phyloP scores from a whole-genome alignment of 2,113 vertebrate genomes.

The Hippolais icterina region DNA sequence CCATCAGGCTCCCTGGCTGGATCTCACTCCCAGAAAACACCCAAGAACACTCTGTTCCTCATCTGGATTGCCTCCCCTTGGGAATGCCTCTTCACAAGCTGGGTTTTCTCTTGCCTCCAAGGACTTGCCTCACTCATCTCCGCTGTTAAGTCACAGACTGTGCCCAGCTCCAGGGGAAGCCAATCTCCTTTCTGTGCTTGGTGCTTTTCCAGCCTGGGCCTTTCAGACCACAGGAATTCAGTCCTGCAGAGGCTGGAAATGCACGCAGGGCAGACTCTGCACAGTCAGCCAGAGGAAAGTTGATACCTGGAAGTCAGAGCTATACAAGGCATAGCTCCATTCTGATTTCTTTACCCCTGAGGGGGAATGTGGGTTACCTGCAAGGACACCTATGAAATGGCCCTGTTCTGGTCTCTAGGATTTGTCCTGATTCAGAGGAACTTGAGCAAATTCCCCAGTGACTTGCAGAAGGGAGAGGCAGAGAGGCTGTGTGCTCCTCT shows the following conservation, averaged over 20 bases:
- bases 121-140: background rate
- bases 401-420: slow-evolving; percentile 19
- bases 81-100: background rate
- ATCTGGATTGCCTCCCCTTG: background rate
- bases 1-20: background rate
- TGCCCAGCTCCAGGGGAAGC: background rate
- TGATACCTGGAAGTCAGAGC: background rate
- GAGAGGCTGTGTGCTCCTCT: background rate
- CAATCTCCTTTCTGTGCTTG: background rate
- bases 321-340: background rate
- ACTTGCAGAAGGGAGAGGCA: background rate
- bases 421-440: slow-evolving; percentile 48
- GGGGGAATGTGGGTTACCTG: slow-evolving; percentile 24
- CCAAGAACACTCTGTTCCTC: background rate
- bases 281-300: background rate
- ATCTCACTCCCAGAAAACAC: background rate
- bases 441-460: background rate
- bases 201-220: background rate
- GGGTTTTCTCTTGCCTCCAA: background rate
- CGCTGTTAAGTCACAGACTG: background rate
- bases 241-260: background rate
- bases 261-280: background rate
- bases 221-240: background rate
- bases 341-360: slow-evolving; percentile 31
- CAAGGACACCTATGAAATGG: slow-evolving; percentile 37